Evolutionary conservation across 2,888 invertebrate species (phyloP).

Genomic region (Limnephilus auricula): DNA sequence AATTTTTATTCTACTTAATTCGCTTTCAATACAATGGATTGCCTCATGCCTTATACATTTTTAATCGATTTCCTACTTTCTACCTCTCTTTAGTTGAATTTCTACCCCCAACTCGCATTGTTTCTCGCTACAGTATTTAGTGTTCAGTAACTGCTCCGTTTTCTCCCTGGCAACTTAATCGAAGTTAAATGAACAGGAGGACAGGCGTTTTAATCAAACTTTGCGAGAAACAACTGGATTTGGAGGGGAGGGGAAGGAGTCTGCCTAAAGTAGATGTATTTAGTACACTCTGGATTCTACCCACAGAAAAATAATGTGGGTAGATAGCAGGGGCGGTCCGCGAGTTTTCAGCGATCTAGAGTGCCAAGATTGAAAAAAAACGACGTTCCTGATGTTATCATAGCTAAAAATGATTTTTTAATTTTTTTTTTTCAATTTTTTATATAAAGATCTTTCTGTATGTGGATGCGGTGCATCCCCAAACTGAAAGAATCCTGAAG

Average conservation of each 20-base stretch:
- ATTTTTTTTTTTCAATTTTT: too few relatives aligned
- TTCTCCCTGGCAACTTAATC: conserved; percentile 75
- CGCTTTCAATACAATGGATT: background rate
- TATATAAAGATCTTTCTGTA: too few relatives aligned
- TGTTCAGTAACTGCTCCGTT: conserved; percentile 41
- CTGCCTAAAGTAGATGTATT: background rate
- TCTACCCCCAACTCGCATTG: conserved; percentile 2
- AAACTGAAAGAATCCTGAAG: too few relatives aligned
- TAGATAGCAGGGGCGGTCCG: too few relatives aligned
- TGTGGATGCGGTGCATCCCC: too few relatives aligned
- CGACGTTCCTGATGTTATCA: too few relatives aligned
- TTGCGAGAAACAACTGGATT: conserved; percentile 69
- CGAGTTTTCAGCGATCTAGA: too few relatives aligned
- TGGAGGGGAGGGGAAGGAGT: conserved; percentile 20
- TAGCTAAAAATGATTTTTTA: too few relatives aligned
- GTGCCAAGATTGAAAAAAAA: too few relatives aligned
- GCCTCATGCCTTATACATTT: background rate
- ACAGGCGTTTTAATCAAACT: conserved; percentile 79
- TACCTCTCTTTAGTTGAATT: background rate
- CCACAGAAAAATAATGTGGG: background rate
- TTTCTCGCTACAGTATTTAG: conserved; percentile 54
- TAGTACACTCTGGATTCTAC: background rate
- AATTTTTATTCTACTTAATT: background rate
- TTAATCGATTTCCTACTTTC: background rate
- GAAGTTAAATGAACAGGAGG: conserved; percentile 80